phyloP scores from a whole-genome alignment of 2,888 invertebrate species.

The Keiferia lycopersicella region DNA sequence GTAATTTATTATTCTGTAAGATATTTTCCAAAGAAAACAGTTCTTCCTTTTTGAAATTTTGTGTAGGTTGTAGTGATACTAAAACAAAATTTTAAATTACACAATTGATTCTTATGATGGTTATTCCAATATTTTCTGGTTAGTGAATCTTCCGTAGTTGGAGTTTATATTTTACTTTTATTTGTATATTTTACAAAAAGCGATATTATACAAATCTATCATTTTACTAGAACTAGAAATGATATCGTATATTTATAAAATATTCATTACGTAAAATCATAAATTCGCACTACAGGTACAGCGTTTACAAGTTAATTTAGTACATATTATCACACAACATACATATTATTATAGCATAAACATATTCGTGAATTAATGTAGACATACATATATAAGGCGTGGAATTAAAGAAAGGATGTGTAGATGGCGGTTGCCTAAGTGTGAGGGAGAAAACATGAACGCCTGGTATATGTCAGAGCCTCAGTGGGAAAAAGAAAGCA shows the following conservation, averaged over 20 bases:
- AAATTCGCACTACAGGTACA: constrained; percentile 41
- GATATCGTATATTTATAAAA: constrained; percentile 20
- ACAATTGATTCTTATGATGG: constrained; percentile 63
- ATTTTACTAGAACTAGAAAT: constrained; percentile 9
- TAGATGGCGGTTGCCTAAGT: no score
- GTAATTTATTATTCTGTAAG: constrained; percentile 43
- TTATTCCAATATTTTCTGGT: constrained; percentile 67
- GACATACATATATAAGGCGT: no score
- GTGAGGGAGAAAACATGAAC: no score
- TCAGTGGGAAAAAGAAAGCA: no score
- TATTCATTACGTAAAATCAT: constrained; percentile 25
- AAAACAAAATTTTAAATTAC: constrained; percentile 44
- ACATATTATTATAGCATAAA: background rate
- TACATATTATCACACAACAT: constrained; percentile 27
- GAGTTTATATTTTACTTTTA: background rate
- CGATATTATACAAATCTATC: constrained; percentile 18
- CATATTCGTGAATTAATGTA: constrained; percentile 11
- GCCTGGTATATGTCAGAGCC: no score
- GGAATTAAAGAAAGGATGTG: no score
- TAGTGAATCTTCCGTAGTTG: constrained; percentile 53
- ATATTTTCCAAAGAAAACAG: constrained; percentile 38
- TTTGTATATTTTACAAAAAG: constrained; percentile 22
- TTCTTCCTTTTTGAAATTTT: constrained; percentile 53
- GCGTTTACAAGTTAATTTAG: constrained; percentile 24
- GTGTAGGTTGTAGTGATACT: constrained; percentile 47